phyloP scores from a whole-genome alignment of 2,888 invertebrate species.

The Cheilosia pagana region DNA sequence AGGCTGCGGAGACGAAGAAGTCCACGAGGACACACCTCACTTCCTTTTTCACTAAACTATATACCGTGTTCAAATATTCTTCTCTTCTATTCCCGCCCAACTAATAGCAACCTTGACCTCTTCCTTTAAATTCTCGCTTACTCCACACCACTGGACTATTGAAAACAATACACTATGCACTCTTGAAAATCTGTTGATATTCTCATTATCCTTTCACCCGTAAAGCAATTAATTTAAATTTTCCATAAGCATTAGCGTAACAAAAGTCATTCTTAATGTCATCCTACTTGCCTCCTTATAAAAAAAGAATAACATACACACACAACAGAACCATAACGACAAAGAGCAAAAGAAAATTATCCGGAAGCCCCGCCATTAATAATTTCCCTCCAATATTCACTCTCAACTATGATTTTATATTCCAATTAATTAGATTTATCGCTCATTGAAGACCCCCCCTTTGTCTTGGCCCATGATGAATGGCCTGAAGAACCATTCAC shows the following conservation, averaged over 20 bases:
- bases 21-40: too few relatives aligned
- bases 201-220: conserved; percentile 58
- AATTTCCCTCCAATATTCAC: conserved; percentile 68
- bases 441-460: conserved; percentile 65
- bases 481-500: conserved; percentile 44
- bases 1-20: too few relatives aligned
- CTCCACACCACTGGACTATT: conserved; percentile 3
- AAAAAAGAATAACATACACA: background rate
- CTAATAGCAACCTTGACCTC: background rate
- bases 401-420: conserved; percentile 67
- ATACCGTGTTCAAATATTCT: too few relatives aligned
- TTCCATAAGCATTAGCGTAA: conserved; percentile 48
- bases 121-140: background rate
- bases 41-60: too few relatives aligned
- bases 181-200: conserved; percentile 50
- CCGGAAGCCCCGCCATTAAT: conserved; percentile 47
- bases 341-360: conserved; percentile 5
- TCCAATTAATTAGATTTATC: conserved; percentile 74
- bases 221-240: conserved; percentile 60
- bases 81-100: background rate
- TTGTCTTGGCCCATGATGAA: conserved; percentile 65
- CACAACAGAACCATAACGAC: conserved; percentile 1
- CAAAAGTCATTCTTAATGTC: conserved; percentile 53
- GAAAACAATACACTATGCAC: background rate
- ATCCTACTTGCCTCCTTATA: background rate